Percentiles rank a stretch among this genome's conserved stretches.
These are phyloP conservation scores for Odontophorus gujanensis DNA, from an alignment of 2,113 vertebrate genomes.

Conservation along the genomic window DNA sequence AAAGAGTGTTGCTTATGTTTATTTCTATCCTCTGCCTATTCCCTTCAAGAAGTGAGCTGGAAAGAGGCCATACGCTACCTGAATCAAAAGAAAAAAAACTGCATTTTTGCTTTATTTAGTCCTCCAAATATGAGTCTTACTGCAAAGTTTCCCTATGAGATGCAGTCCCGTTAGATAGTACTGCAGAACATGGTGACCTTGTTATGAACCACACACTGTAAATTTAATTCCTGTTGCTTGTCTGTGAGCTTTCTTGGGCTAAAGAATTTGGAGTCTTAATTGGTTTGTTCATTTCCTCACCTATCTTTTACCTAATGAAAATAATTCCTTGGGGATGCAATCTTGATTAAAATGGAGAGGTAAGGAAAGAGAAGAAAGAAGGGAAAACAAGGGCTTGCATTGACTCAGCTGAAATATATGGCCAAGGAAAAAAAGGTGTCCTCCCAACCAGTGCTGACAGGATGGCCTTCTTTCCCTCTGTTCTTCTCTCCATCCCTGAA, in stretches of 20 bases:
- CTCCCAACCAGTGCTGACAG: not conserved
- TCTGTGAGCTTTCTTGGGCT: not conserved
- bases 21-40: not conserved
- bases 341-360: not conserved
- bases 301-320: not conserved
- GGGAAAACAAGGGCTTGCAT: not conserved
- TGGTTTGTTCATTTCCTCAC: slow-evolving; percentile 1
- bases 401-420: not conserved
- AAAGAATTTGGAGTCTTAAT: not conserved
- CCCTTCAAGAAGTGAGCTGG: not conserved
- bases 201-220: not conserved
- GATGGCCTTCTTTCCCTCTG: not conserved
- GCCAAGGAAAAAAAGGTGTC: not conserved
- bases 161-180: not conserved
- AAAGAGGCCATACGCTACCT: not conserved
- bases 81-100: not conserved
- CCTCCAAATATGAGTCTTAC: not conserved
- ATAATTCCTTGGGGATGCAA: not conserved
- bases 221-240: slow-evolving; percentile 9
- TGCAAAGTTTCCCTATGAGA: slow-evolving; percentile 2
- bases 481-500: not conserved
- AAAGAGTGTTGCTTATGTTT: not conserved
- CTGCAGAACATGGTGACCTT: slow-evolving; percentile 29
- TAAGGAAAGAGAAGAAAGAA: not conserved
- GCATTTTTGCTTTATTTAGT: not conserved